Conservation (phyloP, 30 jellyfish, hydroid and myxozoan species). For the Rhopilema esculentum region DNA sequence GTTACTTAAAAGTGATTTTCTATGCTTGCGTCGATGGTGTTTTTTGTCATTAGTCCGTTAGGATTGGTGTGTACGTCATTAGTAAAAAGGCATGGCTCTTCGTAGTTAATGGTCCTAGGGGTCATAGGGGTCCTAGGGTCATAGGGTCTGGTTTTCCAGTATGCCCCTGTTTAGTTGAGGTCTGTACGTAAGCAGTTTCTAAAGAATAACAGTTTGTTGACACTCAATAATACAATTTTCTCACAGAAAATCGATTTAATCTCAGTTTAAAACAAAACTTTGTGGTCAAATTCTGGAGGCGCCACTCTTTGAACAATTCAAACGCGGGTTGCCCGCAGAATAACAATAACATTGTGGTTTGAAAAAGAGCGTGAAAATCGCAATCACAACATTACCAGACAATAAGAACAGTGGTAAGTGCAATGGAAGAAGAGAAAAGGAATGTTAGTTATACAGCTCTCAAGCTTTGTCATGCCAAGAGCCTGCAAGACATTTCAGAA, state of each 20-base stretch:
- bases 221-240: not conserved
- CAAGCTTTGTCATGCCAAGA: constrained; percentile 39
- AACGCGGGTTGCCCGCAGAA: not conserved
- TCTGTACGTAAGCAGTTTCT: not conserved
- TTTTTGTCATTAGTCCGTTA: no score
- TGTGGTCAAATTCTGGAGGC: not conserved
- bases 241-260: not conserved
- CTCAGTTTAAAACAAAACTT: not conserved
- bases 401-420: not conserved
- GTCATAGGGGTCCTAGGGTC: no score
- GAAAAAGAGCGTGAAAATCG: not conserved
- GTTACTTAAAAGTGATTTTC: no score
- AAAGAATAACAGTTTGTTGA: not conserved
- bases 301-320: not conserved
- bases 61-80: no score
- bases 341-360: not conserved
- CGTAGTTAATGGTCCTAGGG: no score
- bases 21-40: no score
- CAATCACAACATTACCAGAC: no score
- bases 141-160: no score
- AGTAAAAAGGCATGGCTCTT: no score
- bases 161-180: no score
- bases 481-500: constrained; percentile 48
- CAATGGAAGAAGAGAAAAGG: not conserved
- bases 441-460: not conserved